A percentile compares a stretch with the other conserved stretches of the same genome.
Evolutionary conservation across 2,888 invertebrate species (phyloP).

Genomic region (Tetragnatha montana): DNA sequence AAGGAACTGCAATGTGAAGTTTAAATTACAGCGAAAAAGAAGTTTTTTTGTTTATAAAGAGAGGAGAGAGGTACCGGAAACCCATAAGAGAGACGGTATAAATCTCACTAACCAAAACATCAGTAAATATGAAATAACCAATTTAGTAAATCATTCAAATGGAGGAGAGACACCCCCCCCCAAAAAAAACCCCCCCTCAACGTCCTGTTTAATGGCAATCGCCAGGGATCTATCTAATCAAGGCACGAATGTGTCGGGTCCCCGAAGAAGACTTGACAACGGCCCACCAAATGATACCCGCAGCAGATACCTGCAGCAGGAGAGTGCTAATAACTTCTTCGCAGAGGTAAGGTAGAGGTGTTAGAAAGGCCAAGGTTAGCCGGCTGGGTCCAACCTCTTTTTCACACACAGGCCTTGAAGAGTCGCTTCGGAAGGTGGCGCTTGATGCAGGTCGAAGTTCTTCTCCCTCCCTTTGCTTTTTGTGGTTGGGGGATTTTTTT

Average conservation of each 20-base stretch:
- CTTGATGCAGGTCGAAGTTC: constrained; percentile 11
- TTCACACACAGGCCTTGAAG: constrained; percentile 66
- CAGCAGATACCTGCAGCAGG: constrained; percentile 21
- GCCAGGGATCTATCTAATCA: constrained; percentile 30
- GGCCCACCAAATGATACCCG: constrained; percentile 46
- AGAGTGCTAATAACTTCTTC: constrained; percentile 28
- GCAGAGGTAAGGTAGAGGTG: constrained; percentile 63
- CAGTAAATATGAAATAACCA: too few species aligned
- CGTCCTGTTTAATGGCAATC: constrained; percentile 14
- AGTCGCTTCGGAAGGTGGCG: constrained; percentile 1
- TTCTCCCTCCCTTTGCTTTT: neutral
- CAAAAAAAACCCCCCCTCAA: too few species aligned
- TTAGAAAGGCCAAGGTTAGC: constrained; percentile 67
- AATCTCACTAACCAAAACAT: too few species aligned
- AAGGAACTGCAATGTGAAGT: too few species aligned
- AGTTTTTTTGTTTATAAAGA: too few species aligned
- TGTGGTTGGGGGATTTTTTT: neutral
- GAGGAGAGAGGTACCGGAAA: too few species aligned
- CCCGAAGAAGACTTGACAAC: constrained; percentile 22
- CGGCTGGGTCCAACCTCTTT: constrained; percentile 66
- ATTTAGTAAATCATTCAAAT: too few species aligned
- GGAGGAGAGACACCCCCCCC: too few species aligned
- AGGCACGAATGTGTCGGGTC: neutral
- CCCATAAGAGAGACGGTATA: too few species aligned
- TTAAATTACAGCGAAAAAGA: too few species aligned